A percentile compares a stretch with the other conserved stretches of the same genome.
Conservation (phyloP, 2,113 vertebrate species). For the Pleuronectes platessa region DNA sequence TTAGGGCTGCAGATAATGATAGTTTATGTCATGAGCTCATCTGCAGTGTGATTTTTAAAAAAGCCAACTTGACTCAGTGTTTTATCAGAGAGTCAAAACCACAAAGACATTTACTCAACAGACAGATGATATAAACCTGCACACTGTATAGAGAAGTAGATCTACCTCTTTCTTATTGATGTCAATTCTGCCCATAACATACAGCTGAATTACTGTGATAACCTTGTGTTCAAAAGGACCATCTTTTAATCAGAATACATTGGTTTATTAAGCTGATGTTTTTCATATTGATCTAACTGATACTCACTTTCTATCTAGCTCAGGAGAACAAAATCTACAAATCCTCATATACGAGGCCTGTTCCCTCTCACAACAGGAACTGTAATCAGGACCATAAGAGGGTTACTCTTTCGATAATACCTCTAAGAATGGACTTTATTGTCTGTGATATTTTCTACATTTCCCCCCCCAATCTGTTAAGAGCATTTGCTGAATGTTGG, state of each 20-base stretch:
- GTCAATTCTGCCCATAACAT: too few species aligned
- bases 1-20: neutral
- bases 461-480: constrained; percentile 1
- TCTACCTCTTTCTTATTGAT: too few species aligned
- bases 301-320: neutral
- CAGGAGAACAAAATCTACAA: neutral
- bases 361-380: neutral
- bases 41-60: too few species aligned
- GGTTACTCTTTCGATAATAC: constrained; percentile 33
- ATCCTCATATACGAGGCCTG: neutral
- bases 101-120: too few species aligned
- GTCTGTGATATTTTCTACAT: constrained; percentile 18
- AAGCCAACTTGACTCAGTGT: too few species aligned
- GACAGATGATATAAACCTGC: too few species aligned
- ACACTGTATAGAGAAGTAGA: too few species aligned
- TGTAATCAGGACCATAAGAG: constrained; percentile 37
- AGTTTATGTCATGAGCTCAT: too few species aligned
- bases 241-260: too few species aligned
- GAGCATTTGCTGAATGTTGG: constrained; percentile 21
- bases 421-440: constrained; percentile 39
- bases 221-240: too few species aligned
- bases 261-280: neutral
- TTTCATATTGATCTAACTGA: neutral
- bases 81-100: too few species aligned
- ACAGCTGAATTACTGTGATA: too few species aligned